Evolutionary conservation across 2,113 vertebrate species (phyloP), one percentile per base, ranked within the genome.

Genomic region (Grus americana): DNA sequence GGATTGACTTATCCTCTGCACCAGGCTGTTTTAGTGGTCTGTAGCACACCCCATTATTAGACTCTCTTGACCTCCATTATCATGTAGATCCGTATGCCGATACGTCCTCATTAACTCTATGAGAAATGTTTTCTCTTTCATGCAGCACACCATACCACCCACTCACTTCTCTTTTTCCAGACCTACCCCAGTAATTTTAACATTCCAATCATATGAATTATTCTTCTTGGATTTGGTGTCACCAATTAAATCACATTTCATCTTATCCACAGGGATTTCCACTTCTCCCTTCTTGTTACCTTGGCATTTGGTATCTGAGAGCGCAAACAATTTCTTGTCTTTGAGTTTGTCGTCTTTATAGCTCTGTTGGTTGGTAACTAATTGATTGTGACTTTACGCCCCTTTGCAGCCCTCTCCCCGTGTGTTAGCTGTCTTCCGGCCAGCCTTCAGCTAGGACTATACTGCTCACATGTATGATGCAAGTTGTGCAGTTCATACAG

Each of bases 11-110:
- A 54, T 5, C 42, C 20, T 55, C 14, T 71, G 90, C 73, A n/a
- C 49, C 34, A 76, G 15, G 12, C 24, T 30, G 9, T 68, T 88
- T 61, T 42, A 61, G 32, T 32, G 46, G 23, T 42, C 16, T 80
- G 29, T 49, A 34, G 12, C 47, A 72, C 13, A 40, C 4, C 3
- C 38, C 7, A 4, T 67, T 68, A 15, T n/a, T 62, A 50, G 54
- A 79, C 16, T 70, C 5, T 76, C 21, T 32, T 63, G 50, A 66
- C 29, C 12, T 90, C 86, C 15, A 16, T 65, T 65, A 22, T 27
- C 29, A 30, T 10, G 17, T 19, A 81, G 18, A 57, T 72, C 40
- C 2, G 1, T 40, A 12, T 17, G 42, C 11, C 0, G 0, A 1
- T 18, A 44, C 0, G 30, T 22, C 36, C 42, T 57, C 59, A 22